phyloP scores from a whole-genome alignment of 2,888 invertebrate genomes.

The Spodoptera littoralis region DNA sequence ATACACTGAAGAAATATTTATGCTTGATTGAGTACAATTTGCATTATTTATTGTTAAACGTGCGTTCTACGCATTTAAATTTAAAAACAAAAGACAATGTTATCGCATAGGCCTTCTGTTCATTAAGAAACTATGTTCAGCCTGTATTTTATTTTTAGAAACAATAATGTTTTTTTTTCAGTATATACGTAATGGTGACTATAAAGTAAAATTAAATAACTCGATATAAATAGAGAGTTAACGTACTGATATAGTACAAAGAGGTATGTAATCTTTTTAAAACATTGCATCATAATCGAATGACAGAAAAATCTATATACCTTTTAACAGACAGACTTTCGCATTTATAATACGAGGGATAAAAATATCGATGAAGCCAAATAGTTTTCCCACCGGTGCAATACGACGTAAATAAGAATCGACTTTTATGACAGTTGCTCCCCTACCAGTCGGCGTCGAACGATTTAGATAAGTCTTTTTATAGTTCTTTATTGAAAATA shows the following conservation, averaged over 20 bases:
- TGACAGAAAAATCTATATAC: too few species aligned
- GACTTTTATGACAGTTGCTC: constrained; percentile 83
- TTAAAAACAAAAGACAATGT: constrained; percentile 21
- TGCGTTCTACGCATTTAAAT: neutral
- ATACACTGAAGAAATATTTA: neutral
- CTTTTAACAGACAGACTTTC: too few species aligned
- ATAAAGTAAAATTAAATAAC: constrained; percentile 12
- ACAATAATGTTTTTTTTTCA: too few species aligned
- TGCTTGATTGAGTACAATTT: too few species aligned
- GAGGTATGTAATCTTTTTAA: too few species aligned
- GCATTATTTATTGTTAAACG: too few species aligned
- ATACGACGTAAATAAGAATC: constrained; percentile 83
- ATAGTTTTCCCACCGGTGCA: constrained; percentile 71
- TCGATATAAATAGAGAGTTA: neutral
- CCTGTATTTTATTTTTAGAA: constrained; percentile 27
- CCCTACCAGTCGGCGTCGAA: constrained; percentile 79
- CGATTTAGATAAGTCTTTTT: constrained; percentile 89
- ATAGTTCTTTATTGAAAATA: constrained; percentile 90
- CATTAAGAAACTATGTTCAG: constrained; percentile 37
- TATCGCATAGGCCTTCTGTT: constrained; percentile 28
- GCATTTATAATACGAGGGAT: constrained; percentile 2
- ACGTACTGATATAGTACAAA: too few species aligned
- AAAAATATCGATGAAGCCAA: constrained; percentile 27
- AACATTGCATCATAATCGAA: too few species aligned
- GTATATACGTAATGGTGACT: constrained; percentile 15